A percentile compares a stretch with the other conserved stretches of the same genome.
Evolutionary conservation across 2,888 invertebrate species (phyloP).

Genomic region (Sphinx pinastri): DNA sequence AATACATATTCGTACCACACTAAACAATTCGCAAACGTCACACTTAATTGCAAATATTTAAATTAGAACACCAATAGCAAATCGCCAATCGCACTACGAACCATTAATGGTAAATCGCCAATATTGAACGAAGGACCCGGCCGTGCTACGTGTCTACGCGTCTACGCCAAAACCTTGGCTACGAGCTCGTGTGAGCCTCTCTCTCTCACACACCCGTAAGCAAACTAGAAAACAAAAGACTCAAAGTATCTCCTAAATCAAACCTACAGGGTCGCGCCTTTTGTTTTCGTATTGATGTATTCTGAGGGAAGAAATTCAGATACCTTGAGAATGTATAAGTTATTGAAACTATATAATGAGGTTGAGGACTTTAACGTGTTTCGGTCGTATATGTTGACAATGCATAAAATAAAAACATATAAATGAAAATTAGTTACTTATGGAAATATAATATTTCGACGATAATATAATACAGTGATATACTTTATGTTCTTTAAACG

Average conservation of each 20-base stretch:
- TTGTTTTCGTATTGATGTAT: slow-evolving; percentile 13
- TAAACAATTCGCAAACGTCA: no score
- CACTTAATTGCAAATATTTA: no score
- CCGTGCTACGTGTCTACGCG: slow-evolving; percentile 33
- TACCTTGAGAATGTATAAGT: neutral
- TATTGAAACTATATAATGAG: neutral
- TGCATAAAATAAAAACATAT: no score
- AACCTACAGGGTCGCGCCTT: slow-evolving; percentile 2
- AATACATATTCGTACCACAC: no score
- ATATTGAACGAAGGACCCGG: slow-evolving; percentile 6
- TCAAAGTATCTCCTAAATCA: slow-evolving; percentile 14
- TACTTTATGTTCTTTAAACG: slow-evolving; percentile 3
- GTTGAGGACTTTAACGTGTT: neutral
- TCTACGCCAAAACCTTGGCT: slow-evolving; percentile 37
- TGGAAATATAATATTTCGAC: no score
- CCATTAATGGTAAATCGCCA: neutral
- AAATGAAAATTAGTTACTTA: no score
- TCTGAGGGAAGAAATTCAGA: neutral
- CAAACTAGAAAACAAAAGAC: slow-evolving; percentile 15
- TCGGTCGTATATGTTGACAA: neutral
- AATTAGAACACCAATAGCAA: no score
- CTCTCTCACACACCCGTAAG: slow-evolving; percentile 27
- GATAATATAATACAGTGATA: no score
- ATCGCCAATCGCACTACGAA: no score
- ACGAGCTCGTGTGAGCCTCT: slow-evolving; percentile 31